A percentile compares a stretch with the other conserved stretches of the same genome.
Conservation (phyloP, 2,888 invertebrate species). For the Meloe dianella region DNA sequence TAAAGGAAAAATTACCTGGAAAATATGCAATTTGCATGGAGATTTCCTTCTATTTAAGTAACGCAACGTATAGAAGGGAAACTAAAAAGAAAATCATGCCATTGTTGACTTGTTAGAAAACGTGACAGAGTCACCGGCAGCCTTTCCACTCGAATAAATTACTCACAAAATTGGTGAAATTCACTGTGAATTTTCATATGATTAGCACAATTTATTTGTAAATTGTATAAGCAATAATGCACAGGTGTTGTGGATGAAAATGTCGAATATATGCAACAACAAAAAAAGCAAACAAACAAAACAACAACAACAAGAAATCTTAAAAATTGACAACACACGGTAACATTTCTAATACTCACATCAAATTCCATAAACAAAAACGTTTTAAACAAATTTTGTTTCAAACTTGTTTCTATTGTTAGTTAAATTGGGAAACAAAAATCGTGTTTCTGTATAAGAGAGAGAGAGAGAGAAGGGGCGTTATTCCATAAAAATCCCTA, state of each 20-base stretch:
- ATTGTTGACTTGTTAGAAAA: slow-evolving; percentile 11
- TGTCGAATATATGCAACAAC: not conserved
- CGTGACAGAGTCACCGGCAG: slow-evolving; percentile 31
- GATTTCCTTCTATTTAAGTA: not conserved
- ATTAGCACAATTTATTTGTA: slow-evolving; percentile 51
- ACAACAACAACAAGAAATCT: too few species aligned
- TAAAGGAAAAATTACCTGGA: slow-evolving; percentile 9
- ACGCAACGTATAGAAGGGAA: not conserved
- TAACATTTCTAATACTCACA: too few species aligned
- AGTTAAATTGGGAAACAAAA: too few species aligned
- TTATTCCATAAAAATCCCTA: slow-evolving; percentile 26
- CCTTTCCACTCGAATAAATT: slow-evolving; percentile 32
- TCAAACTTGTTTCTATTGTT: too few species aligned
- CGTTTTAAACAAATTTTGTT: too few species aligned
- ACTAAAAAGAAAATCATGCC: not conserved
- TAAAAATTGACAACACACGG: too few species aligned
- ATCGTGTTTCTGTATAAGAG: too few species aligned
- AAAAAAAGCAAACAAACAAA: not conserved
- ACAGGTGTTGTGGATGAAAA: slow-evolving; percentile 40
- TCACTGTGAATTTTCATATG: slow-evolving; percentile 47
- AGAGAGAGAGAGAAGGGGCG: not conserved
- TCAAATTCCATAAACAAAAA: too few species aligned
- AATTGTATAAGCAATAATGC: slow-evolving; percentile 42
- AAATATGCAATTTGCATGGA: slow-evolving; percentile 4
- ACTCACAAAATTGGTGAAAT: slow-evolving; percentile 34